These are phyloP conservation scores for Allolobophora icterica DNA, from an alignment of 2,888 invertebrate species.

Conservation along the genomic window DNA sequence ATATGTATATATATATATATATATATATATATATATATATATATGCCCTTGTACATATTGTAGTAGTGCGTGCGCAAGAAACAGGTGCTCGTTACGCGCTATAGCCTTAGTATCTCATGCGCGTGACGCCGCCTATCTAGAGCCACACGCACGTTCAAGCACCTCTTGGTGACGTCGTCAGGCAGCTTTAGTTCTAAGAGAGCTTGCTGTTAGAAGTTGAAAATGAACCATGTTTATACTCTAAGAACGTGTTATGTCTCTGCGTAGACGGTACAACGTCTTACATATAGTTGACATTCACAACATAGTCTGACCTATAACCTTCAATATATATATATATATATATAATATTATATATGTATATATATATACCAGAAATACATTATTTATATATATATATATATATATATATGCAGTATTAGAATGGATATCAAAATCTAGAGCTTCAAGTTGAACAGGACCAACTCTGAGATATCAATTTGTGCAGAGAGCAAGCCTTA, in stretches of 20 bases:
- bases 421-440: background rate
- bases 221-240: background rate
- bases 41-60: background rate
- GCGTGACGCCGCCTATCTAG: background rate
- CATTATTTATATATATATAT: background rate
- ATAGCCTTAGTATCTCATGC: background rate
- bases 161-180: background rate
- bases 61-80: background rate
- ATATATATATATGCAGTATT: background rate
- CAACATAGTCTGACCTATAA: too few species aligned
- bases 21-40: too few species aligned
- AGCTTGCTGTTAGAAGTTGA: background rate
- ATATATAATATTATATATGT: too few species aligned
- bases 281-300: too few species aligned
- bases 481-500: too few species aligned
- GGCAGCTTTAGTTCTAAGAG: background rate
- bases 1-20: too few species aligned
- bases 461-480: background rate
- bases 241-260: background rate
- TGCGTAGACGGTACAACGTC: too few species aligned
- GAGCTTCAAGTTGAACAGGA: background rate
- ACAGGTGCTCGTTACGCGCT: background rate
- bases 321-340: too few species aligned
- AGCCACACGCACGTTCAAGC: background rate
- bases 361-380: too few species aligned